Conservation (phyloP, 2,797 vertebrate species). For the Jordanella pulchra region DNA sequence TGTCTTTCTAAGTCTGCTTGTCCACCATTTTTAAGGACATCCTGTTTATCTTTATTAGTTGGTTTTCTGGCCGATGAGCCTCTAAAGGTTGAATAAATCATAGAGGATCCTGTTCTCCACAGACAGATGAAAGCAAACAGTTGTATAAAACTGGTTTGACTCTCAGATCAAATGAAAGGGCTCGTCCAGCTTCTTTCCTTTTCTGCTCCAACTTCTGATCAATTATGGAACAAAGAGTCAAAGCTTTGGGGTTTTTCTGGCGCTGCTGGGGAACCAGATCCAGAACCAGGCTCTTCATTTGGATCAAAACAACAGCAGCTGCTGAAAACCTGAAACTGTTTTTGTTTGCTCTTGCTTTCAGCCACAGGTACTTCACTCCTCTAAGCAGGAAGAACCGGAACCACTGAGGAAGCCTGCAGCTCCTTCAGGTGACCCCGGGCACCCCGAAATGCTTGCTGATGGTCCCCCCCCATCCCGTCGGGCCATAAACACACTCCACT, state of each 20-base stretch:
- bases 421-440: constrained; percentile 22
- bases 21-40: no score
- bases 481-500: not conserved
- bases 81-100: no score
- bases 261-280: not conserved
- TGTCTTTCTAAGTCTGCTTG: no score
- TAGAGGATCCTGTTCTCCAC: no score
- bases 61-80: no score
- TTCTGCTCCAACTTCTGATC: not conserved
- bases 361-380: constrained; percentile 95
- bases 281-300: not conserved
- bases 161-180: constrained; percentile 21
- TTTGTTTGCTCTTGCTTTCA: constrained; percentile 47
- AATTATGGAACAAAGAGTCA: constrained; percentile 26
- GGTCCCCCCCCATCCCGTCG: constrained; percentile 3
- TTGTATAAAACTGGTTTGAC: not conserved
- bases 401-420: constrained; percentile 42
- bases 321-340: not conserved
- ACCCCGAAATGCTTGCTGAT: not conserved
- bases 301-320: not conserved
- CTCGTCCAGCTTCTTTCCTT: not conserved
- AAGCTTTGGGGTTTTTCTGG: not conserved
- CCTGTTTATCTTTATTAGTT: no score
- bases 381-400: constrained; percentile 77
- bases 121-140: not conserved